Evolutionary conservation across 2,888 invertebrate genomes (phyloP).

Genomic region (Listrodromus nycthemerus): DNA sequence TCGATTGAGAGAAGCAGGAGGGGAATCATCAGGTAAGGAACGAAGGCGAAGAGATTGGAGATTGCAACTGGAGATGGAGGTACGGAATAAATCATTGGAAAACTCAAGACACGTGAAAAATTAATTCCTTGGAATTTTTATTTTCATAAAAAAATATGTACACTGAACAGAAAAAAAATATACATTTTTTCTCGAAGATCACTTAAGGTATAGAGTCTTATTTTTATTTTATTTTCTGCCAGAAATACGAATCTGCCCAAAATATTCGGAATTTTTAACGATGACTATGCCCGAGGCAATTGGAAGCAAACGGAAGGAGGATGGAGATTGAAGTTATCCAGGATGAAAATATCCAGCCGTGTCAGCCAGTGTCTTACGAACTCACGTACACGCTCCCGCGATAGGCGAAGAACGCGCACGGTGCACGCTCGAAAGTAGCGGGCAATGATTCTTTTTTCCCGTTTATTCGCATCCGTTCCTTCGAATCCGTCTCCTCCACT

Average conservation of each 20-base stretch:
- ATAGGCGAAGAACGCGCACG: constrained; percentile 69
- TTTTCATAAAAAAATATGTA: neutral
- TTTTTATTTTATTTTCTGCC: too few species aligned
- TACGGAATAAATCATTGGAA: constrained; percentile 79
- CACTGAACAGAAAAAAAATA: neutral
- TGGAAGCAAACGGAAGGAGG: neutral
- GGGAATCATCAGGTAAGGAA: constrained; percentile 23
- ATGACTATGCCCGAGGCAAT: constrained; percentile 28
- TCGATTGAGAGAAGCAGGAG: constrained; percentile 17
- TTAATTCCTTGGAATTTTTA: neutral
- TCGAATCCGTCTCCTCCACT: constrained; percentile 30
- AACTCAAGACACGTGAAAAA: too few species aligned
- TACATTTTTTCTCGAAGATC: neutral
- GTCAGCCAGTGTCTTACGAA: constrained; percentile 78
- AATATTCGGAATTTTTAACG: neutral
- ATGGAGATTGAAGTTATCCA: constrained; percentile 12
- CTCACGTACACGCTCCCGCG: constrained; percentile 76
- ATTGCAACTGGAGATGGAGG: constrained; percentile 30
- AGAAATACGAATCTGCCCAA: neutral
- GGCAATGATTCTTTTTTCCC: constrained; percentile 72
- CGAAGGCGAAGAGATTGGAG: constrained; percentile 64
- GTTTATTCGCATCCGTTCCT: constrained; percentile 13
- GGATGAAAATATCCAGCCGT: constrained; percentile 67
- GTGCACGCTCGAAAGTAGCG: constrained; percentile 65
- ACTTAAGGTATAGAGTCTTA: too few species aligned